A percentile compares a stretch with the other conserved stretches of the same genome.
Conservation (phyloP, 2,888 invertebrate species). For the Anoplius nigerrimus region DNA sequence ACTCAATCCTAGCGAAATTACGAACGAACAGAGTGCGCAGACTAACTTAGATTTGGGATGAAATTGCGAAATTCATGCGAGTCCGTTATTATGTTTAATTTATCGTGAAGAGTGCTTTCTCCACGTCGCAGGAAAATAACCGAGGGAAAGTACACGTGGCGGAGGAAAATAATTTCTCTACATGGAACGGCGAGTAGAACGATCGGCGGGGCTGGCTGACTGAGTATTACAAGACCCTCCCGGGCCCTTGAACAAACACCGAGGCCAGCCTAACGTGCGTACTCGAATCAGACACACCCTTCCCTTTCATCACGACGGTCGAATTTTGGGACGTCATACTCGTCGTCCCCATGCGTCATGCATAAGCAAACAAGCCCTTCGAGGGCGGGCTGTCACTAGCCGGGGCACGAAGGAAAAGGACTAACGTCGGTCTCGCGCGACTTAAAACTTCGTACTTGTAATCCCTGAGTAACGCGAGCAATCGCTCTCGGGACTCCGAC, state of each 20-base stretch:
- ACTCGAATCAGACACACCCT: conserved; percentile 54
- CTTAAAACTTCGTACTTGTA: too few species aligned
- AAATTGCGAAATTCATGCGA: too few species aligned
- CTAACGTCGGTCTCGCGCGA: too few species aligned
- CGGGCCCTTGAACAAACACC: conserved; percentile 48
- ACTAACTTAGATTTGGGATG: neutral
- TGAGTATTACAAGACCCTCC: conserved; percentile 37
- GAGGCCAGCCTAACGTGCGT: conserved; percentile 39
- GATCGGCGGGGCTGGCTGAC: conserved; percentile 13
- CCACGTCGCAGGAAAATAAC: too few species aligned
- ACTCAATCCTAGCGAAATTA: too few species aligned
- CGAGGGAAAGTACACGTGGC: neutral
- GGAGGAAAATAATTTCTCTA: conserved; percentile 21
- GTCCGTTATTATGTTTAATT: too few species aligned
- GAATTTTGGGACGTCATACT: conserved; percentile 36
- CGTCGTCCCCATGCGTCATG: conserved; percentile 13
- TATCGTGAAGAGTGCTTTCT: too few species aligned
- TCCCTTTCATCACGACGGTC: conserved; percentile 21
- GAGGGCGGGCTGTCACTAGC: neutral
- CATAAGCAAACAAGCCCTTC: conserved; percentile 17
- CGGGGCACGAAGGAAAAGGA: too few species aligned
- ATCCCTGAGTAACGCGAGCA: too few species aligned
- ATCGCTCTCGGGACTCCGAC: too few species aligned
- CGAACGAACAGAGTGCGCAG: too few species aligned
- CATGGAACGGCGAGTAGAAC: conserved; percentile 13